Conservation (phyloP, 1,140 invertebrate genomes). For the Drosophila mauritiana region DNA sequence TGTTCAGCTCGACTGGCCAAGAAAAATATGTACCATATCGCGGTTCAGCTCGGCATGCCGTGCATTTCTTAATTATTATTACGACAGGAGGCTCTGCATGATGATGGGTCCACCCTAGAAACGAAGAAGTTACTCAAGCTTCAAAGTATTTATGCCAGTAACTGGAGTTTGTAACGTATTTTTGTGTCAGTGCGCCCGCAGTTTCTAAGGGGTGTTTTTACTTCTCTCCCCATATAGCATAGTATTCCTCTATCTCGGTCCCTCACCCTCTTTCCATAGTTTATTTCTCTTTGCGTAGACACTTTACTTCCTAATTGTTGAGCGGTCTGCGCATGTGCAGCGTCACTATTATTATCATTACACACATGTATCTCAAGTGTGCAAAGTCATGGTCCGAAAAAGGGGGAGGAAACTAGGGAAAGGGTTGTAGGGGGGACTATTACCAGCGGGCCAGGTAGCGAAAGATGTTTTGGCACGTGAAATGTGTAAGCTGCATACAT, state of each 20-base stretch:
- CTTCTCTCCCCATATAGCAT: background rate
- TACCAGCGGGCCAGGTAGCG: slow-evolving; percentile 10
- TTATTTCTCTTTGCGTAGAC: slow-evolving; percentile 34
- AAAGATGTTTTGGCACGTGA: slow-evolving; percentile 68
- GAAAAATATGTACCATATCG: slow-evolving; percentile 5
- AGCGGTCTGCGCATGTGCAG: slow-evolving; percentile 75
- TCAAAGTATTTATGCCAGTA: slow-evolving; percentile 35
- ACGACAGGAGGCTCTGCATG: slow-evolving; percentile 41
- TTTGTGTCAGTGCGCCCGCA: slow-evolving; percentile 67
- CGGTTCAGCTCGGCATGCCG: slow-evolving; percentile 43
- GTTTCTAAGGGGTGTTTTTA: slow-evolving; percentile 64
- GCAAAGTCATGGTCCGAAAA: slow-evolving; percentile 65
- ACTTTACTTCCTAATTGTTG: slow-evolving; percentile 75
- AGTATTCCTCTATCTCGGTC: background rate
- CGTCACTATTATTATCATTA: slow-evolving; percentile 81
- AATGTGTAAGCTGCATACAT: slow-evolving; percentile 69
- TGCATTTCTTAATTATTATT: slow-evolving; percentile 80
- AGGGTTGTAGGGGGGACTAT: background rate
- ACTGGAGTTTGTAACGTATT: slow-evolving; percentile 79
- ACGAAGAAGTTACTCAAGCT: slow-evolving; percentile 67
- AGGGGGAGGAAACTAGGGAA: slow-evolving; percentile 13
- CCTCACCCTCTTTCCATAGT: background rate
- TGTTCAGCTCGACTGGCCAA: slow-evolving; percentile 68
- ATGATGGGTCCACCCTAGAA: slow-evolving; percentile 33
- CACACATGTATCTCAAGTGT: slow-evolving; percentile 42